Percentiles rank a stretch among this genome's conserved stretches.
Conservation (phyloP, 2,113 vertebrate genomes). For the Spheniscus mendiculus region DNA sequence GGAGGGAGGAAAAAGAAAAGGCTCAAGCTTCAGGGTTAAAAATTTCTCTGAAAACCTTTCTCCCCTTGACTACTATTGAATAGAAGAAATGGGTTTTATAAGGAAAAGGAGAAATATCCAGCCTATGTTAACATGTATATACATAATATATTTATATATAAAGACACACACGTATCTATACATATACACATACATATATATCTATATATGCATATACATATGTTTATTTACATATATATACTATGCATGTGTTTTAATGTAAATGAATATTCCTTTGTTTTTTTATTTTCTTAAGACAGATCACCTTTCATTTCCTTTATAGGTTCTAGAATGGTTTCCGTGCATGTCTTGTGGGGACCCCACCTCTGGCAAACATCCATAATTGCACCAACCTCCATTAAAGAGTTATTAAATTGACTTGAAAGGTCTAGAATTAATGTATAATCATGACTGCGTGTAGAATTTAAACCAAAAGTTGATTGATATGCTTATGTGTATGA, state of each 20-base stretch:
- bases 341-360: not conserved
- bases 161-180: not conserved
- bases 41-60: not conserved
- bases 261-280: not conserved
- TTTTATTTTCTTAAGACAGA: not conserved
- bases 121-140: not conserved
- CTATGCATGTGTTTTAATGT: not conserved
- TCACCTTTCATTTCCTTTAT: not conserved
- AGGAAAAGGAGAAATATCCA: not conserved
- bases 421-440: not conserved
- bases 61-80: not conserved
- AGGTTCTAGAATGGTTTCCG: not conserved
- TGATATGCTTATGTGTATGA: not conserved
- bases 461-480: not conserved
- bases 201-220: not conserved
- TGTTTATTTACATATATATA: not conserved
- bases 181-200: too few relatives aligned
- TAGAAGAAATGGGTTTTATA: not conserved
- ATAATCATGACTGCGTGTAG: not conserved
- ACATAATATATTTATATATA: not conserved
- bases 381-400: not conserved
- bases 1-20: not conserved
- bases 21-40: not conserved
- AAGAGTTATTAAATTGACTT: not conserved
- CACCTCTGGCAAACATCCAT: not conserved